A percentile compares a stretch with the other conserved stretches of the same genome.
Evolutionary conservation across 2,797 vertebrate genomes (phyloP).

Genomic region (Acipenser transmontanus): DNA sequence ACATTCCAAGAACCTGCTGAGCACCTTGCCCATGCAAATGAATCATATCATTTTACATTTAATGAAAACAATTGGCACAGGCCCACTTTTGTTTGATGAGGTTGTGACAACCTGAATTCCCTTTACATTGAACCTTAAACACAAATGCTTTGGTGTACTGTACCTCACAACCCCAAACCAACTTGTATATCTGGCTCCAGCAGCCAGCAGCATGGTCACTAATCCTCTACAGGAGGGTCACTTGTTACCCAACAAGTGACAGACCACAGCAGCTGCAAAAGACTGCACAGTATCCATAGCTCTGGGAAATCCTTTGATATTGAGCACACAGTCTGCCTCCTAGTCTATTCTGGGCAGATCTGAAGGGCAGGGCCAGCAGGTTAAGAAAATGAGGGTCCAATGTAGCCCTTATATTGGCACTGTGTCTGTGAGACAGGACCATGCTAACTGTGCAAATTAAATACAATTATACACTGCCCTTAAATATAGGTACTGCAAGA

Average conservation of each 20-base stretch:
- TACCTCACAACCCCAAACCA: background rate
- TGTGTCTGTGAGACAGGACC: background rate
- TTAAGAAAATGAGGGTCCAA: too few species aligned
- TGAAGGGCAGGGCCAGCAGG: background rate
- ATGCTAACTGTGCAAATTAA: too few species aligned
- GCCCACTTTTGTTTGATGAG: slow-evolving; percentile 2
- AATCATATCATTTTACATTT: too few species aligned
- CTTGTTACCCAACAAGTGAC: background rate
- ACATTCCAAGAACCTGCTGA: too few species aligned
- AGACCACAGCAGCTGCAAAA: slow-evolving; percentile 15
- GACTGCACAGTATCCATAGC: slow-evolving; percentile 11
- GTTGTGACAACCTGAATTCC: background rate
- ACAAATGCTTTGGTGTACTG: background rate
- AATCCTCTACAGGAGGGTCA: background rate
- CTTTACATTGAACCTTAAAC: background rate
- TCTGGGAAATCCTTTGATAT: slow-evolving; percentile 6
- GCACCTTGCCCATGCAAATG: too few species aligned
- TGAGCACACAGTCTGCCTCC: background rate
- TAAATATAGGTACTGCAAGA: too few species aligned
- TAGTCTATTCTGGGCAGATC: slow-evolving; percentile 12
- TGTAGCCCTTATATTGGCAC: too few species aligned
- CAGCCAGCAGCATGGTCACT: background rate
- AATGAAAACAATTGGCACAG: too few species aligned
- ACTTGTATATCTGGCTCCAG: background rate
- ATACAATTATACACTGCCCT: too few species aligned